Conservation (phyloP, 2,888 invertebrate species). For the Dasysyrphus tricinctus region DNA sequence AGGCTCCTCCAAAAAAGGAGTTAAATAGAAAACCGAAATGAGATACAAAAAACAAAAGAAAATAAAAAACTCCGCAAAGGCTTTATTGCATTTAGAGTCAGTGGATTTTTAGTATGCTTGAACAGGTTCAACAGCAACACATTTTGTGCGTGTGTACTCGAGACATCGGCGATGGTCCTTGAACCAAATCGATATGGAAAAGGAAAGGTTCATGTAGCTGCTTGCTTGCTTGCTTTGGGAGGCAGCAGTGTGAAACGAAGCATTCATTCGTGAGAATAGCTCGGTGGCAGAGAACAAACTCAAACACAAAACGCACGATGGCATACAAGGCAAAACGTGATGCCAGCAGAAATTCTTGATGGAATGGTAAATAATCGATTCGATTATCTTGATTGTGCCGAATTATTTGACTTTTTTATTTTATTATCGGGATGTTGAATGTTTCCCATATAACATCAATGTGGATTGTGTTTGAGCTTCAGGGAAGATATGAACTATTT, state of each 20-base stretch:
- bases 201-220: not conserved
- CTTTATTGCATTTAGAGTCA: slow-evolving; percentile 57
- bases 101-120: slow-evolving; percentile 65
- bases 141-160: slow-evolving; percentile 45
- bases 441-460: slow-evolving; percentile 34
- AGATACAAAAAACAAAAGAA: not conserved
- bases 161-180: slow-evolving; percentile 49
- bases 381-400: slow-evolving; percentile 74
- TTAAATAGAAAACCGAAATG: slow-evolving; percentile 7
- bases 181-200: slow-evolving; percentile 21
- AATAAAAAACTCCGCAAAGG: slow-evolving; percentile 21
- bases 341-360: slow-evolving; percentile 59
- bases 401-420: slow-evolving; percentile 75
- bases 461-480: slow-evolving; percentile 11
- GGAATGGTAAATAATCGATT: slow-evolving; percentile 70
- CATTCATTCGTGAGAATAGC: slow-evolving; percentile 53
- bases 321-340: slow-evolving; percentile 48
- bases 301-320: slow-evolving; percentile 33
- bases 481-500: slow-evolving; percentile 5
- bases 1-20: not conserved
- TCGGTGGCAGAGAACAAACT: slow-evolving; percentile 21
- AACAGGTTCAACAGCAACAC: slow-evolving; percentile 34
- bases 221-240: slow-evolving; percentile 2
- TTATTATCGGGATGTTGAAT: slow-evolving; percentile 65
- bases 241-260: slow-evolving; percentile 39